These are phyloP conservation scores for Callocephalon fimbriatum DNA, from an alignment of 2,113 vertebrate genomes.

Conservation along the genomic window DNA sequence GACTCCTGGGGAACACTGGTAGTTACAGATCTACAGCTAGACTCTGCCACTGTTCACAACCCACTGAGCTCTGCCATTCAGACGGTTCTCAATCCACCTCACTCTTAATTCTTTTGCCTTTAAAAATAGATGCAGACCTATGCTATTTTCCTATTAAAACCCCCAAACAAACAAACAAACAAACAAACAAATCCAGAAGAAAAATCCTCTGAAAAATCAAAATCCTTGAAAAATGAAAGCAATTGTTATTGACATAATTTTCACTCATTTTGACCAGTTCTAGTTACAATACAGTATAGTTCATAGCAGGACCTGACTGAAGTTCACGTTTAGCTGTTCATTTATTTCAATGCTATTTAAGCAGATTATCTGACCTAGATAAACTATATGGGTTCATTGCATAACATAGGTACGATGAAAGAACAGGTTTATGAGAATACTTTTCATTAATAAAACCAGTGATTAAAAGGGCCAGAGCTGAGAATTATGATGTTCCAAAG, in stretches of 20 bases:
- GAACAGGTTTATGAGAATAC: background rate
- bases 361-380: background rate
- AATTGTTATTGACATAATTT: background rate
- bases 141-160: background rate
- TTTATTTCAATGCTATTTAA: background rate
- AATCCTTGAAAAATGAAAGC: background rate
- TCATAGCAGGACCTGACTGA: background rate
- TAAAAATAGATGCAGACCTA: background rate
- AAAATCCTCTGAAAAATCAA: background rate
- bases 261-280: background rate
- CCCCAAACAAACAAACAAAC: background rate
- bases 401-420: conserved; percentile 3
- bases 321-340: background rate
- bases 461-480: background rate
- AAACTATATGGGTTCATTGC: background rate
- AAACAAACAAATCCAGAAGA: background rate
- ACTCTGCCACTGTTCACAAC: background rate
- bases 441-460: conserved; percentile 14
- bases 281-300: background rate
- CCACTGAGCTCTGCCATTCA: background rate
- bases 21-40: background rate
- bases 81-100: background rate
- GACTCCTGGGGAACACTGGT: background rate
- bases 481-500: background rate
- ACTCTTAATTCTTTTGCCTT: background rate